A percentile compares a stretch with the other conserved stretches of the same genome.
Evolutionary conservation across 2,888 invertebrate species (phyloP).

Genomic region (Lampropteryx suffumata): DNA sequence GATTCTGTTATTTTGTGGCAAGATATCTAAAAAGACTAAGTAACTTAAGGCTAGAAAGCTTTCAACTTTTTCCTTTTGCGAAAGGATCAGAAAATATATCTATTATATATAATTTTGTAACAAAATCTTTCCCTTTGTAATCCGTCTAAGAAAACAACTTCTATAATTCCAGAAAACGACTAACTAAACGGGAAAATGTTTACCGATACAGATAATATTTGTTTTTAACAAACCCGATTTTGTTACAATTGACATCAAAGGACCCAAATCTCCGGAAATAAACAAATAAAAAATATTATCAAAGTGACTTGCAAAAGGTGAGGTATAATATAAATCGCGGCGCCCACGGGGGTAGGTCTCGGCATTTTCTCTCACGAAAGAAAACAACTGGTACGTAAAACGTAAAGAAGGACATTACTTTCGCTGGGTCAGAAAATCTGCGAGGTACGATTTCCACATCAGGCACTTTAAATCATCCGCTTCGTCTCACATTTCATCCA

Average conservation of each 20-base stretch:
- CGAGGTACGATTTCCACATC: conserved; percentile 79
- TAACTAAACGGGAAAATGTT: conserved; percentile 49
- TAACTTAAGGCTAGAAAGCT: too few relatives aligned
- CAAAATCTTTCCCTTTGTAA: conserved; percentile 4
- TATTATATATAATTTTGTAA: neutral
- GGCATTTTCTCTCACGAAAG: conserved; percentile 69
- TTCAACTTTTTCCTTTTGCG: neutral
- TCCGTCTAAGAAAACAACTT: conserved; percentile 19
- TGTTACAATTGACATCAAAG: conserved; percentile 74
- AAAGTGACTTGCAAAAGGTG: conserved; percentile 65
- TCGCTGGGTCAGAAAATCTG: conserved; percentile 81
- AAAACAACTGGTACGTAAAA: conserved; percentile 79
- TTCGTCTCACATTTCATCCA: conserved; percentile 80
- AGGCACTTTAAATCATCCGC: conserved; percentile 81
- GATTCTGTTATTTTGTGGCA: conserved; percentile 15
- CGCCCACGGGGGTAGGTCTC: conserved; percentile 68
- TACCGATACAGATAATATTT: conserved; percentile 49
- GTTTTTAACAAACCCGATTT: conserved; percentile 62
- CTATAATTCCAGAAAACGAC: conserved; percentile 36
- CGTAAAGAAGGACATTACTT: conserved; percentile 77
- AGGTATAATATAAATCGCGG: conserved; percentile 76
- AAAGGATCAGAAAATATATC: neutral
- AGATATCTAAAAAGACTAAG: conserved; percentile 2
- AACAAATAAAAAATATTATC: conserved; percentile 76
- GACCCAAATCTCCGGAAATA: conserved; percentile 73